phyloP scores from a whole-genome alignment of 2,888 invertebrate genomes.

The Eupithecia dodoneata region DNA sequence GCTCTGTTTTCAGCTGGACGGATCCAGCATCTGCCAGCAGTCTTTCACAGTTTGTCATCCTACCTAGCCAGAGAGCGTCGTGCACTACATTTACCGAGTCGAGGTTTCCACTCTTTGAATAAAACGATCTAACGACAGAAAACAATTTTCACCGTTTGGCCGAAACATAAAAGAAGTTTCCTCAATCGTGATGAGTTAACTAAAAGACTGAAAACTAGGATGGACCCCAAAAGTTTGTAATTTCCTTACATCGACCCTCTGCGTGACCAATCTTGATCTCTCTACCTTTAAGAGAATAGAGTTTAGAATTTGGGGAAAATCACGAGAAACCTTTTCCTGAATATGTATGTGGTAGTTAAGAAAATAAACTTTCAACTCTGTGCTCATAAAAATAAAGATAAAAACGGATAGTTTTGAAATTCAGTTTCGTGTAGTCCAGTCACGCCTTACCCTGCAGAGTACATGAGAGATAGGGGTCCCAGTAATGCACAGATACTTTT shows the following conservation, averaged over 20 bases:
- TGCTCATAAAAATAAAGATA: not conserved
- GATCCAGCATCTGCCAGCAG: too few relatives aligned
- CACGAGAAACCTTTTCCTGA: not conserved
- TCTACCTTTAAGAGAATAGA: not conserved
- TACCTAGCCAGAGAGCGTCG: too few relatives aligned
- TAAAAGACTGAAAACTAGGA: slow-evolving; percentile 34
- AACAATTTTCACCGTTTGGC: slow-evolving; percentile 36
- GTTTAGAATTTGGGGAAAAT: not conserved
- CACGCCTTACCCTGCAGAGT: not conserved
- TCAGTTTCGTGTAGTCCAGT: not conserved
- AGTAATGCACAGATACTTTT: not conserved
- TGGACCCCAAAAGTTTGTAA: slow-evolving; percentile 40
- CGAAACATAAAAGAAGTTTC: slow-evolving; percentile 33
- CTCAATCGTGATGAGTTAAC: slow-evolving; percentile 35
- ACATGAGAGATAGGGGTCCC: slow-evolving; percentile 7
- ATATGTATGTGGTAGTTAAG: not conserved
- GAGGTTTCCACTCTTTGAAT: slow-evolving; percentile 9
- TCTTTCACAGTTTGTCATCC: too few relatives aligned
- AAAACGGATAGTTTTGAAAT: slow-evolving; percentile 7
- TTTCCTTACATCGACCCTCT: slow-evolving; percentile 17
- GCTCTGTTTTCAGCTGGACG: too few relatives aligned
- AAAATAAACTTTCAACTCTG: not conserved
- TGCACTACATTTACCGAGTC: too few relatives aligned
- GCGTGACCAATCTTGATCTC: not conserved
- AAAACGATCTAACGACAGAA: slow-evolving; percentile 27